Evolutionary conservation across 2,888 invertebrate genomes (phyloP), one percentile per base, ranked within the genome.

Genomic region (Hemicrepidius hirtus): DNA sequence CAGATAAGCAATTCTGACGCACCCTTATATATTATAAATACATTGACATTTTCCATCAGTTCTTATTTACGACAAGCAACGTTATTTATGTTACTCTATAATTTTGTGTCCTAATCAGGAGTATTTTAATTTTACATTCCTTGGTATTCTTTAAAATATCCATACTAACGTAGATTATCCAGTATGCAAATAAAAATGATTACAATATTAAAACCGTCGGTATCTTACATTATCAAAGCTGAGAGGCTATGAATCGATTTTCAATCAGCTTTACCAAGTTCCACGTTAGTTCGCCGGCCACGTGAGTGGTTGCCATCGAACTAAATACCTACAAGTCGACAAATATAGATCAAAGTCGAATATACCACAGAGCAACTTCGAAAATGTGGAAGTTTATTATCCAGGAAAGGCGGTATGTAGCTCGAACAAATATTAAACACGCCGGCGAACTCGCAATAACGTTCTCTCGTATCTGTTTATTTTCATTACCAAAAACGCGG

Each of bases 191-290:
- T 53, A 32, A 67, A n/a, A 40, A 57, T 55, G 37, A 67, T 66
- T 40, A 55, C 20, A n/a, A 20, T 21, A 24, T 18, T 20, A 50
- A 65, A 53, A 28, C 16, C 50, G 5, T 44, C 20, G 44, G 20
- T 40, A 18, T 40, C 20, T 35, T 20, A 46, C 20, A 20, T 16
- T 41, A 55, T 16, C 18, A 65, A 67, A 72, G 72, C 72, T 72
- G 68, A 68, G 35, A 68, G 72, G 63, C 72, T 57, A 72, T 68
- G 57, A 50, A 57, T 68, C 21, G 63, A 72, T 72, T 72, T 72
- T 72, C 72, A 72, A 64, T 68, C 72, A 72, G 72, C 72, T 72
- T 72, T 24, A 68, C 37, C 13, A 59, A 59, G 20, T 59, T 59
- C 37, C 20, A 24, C n/a, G 59, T 59, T 37, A 40, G 20, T 21